A percentile compares a stretch with the other conserved stretches of the same genome.
phyloP scores from a whole-genome alignment of 2,113 vertebrate species.

The Leuciscus idus region DNA sequence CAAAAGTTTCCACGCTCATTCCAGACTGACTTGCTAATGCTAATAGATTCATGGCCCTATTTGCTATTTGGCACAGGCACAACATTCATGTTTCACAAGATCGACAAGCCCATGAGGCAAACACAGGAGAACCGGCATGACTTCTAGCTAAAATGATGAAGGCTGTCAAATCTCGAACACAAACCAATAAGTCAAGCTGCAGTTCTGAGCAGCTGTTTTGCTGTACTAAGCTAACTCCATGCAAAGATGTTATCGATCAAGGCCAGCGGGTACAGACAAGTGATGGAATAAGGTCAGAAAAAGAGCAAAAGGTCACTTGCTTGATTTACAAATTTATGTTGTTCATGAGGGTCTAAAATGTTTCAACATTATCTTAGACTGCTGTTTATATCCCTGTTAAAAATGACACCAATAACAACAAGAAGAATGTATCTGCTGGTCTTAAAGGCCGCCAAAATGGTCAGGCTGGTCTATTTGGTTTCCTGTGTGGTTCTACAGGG shows the following conservation, averaged over 20 bases:
- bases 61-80: conserved; percentile 46
- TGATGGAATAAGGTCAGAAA: conserved; percentile 45
- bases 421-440: background rate
- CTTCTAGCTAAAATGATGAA: conserved; percentile 45
- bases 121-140: conserved; percentile 26
- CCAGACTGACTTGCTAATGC: conserved; percentile 33
- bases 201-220: conserved; percentile 39
- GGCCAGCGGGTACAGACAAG: conserved; percentile 27
- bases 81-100: conserved; percentile 42
- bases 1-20: background rate
- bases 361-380: background rate
- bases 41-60: conserved; percentile 47
- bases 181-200: conserved; percentile 43
- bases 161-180: conserved; percentile 46
- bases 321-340: conserved; percentile 26
- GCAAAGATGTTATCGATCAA: conserved; percentile 46
- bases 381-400: background rate
- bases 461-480: background rate
- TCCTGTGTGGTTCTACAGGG: background rate
- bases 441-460: background rate
- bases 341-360: background rate
- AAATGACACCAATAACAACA: background rate
- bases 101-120: conserved; percentile 43
- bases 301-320: conserved; percentile 36
- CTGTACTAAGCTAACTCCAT: conserved; percentile 51